Conservation (phyloP, 1,140 invertebrate species). For the Papilio glaucus region DNA sequence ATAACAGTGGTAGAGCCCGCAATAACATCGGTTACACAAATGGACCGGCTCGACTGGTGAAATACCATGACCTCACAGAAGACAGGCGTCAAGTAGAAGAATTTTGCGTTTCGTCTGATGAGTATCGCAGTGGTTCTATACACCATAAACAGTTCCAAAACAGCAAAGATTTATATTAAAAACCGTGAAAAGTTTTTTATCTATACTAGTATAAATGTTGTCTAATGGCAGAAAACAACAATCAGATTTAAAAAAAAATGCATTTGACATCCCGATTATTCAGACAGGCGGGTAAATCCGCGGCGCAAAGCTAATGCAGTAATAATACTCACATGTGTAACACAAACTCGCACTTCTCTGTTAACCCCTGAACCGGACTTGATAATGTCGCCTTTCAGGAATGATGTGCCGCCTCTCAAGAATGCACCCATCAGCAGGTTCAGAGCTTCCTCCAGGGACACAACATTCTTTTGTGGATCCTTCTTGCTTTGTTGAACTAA, state of each 20-base stretch:
- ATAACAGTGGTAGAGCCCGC: background rate
- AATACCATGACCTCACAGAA: too few species aligned
- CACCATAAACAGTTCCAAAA: too few species aligned
- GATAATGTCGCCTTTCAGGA: conserved; percentile 98
- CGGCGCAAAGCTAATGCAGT: background rate
- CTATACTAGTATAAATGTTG: too few species aligned
- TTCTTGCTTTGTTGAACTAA: conserved; percentile 84
- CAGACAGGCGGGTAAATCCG: background rate
- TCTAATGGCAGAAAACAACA: too few species aligned
- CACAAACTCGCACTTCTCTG: conserved; percentile 97
- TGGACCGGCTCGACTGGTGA: too few species aligned
- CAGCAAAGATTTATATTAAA: too few species aligned
- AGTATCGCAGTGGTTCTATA: too few species aligned
- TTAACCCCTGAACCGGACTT: conserved; percentile 96
- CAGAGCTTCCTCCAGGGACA: conserved; percentile 96
- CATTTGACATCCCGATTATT: too few species aligned
- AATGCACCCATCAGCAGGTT: conserved; percentile 97
- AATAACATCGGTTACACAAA: too few species aligned
- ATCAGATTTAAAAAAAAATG: background rate
- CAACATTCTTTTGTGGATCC: conserved; percentile 75
- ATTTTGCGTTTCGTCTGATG: too few species aligned
- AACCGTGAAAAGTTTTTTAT: too few species aligned
- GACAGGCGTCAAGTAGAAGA: too few species aligned
- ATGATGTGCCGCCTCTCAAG: conserved; percentile 95
- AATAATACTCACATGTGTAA: conserved; percentile 91